A percentile compares a stretch with the other conserved stretches of the same genome.
These are phyloP conservation scores for Drosophila anceps DNA, from an alignment of 2,888 invertebrate genomes.

Conservation along the genomic window DNA sequence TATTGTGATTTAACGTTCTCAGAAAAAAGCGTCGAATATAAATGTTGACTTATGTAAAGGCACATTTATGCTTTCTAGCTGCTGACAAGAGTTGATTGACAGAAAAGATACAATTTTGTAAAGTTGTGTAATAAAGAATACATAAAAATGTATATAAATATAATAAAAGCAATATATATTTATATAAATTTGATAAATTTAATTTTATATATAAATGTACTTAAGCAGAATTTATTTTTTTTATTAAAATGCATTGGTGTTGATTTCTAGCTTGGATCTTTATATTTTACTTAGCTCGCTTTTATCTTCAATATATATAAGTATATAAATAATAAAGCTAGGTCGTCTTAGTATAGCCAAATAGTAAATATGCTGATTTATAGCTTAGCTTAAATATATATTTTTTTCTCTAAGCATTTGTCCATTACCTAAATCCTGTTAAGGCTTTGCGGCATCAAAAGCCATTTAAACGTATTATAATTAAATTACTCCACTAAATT, in stretches of 20 bases:
- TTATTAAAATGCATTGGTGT: background rate
- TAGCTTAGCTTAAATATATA: background rate
- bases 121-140: background rate
- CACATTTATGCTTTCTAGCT: background rate
- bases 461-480: conserved; percentile 5
- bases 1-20: conserved; percentile 7
- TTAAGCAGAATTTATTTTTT: background rate
- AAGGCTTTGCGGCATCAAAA: background rate
- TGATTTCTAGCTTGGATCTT: background rate
- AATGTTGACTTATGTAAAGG: background rate
- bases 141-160: background rate
- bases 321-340: background rate
- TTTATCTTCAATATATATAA: background rate
- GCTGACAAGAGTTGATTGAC: background rate
- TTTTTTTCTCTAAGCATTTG: background rate
- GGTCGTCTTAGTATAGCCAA: background rate
- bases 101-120: background rate
- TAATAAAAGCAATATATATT: background rate
- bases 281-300: background rate
- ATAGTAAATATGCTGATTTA: background rate
- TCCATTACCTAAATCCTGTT: background rate
- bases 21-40: background rate
- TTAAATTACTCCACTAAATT: conserved; percentile 1
- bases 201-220: background rate
- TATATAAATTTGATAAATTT: background rate